Evolutionary conservation across 2,113 vertebrate genomes (phyloP), one percentile per base, ranked within the genome.

Genomic region (mouse (Mus musculus)): DNA sequence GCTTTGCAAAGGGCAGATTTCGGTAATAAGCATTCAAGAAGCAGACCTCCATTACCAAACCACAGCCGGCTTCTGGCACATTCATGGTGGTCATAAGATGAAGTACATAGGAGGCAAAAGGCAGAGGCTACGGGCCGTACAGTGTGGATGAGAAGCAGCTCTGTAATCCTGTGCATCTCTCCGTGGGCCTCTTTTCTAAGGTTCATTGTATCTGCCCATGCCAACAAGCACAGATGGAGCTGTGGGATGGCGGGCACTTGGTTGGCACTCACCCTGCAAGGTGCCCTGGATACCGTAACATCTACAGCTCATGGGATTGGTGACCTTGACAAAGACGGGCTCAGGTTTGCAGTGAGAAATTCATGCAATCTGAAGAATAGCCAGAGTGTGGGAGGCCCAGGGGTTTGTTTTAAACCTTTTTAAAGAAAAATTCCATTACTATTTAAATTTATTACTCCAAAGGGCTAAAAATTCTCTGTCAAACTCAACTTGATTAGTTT

Each of bases 171-270:
- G 0, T 3, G n/a, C 14, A 39, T 52, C 65, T 39, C 81, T 2
- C 12, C 12, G n/a, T 80, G 33, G 6, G 56, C 84, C 85, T 49
- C 67, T 22, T 14, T 42, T 52, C 65, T 72, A 1, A 94, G 76
- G 80, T 6, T 26, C 26, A 6, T 30, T 22, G 0, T 19, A 10
- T 72, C 24, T 30, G 54, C 11, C 30, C 16, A 36, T 56, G 88
- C 90, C 90, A 91, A 3, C 6, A 36, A 30, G 73, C 49, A 39
- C 90, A 75, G 94, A 30, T 39, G 49, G 89, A 65, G 6, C 2
- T 1, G 24, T 0, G 0, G 3, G 42, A 3, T 22, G 42, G 26
- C 30, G 5, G 71, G 20, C 17, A 0, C 52, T 0, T 9, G 33
- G 42, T 61, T 19, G 65, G 42, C 9, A 0, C 20, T 26, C 12